These are phyloP conservation scores for Pteria penguin DNA, from an alignment of 2,888 invertebrate genomes.

Conservation along the genomic window DNA sequence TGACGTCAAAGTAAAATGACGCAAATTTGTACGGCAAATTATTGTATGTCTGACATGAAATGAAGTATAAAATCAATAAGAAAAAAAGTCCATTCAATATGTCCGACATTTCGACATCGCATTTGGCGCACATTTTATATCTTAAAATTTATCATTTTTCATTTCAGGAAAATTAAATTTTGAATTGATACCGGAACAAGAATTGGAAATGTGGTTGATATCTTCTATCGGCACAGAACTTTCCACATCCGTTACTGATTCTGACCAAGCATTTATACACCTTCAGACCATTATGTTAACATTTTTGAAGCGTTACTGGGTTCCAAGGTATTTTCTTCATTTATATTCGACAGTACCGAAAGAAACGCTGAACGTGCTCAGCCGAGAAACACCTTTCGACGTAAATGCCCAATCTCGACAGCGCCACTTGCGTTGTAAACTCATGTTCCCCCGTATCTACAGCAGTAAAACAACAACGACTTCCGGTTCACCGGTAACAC, in stretches of 20 bases:
- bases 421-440: conserved; percentile 46
- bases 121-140: too few species aligned
- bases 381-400: conserved; percentile 50
- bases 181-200: conserved; percentile 49
- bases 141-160: too few species aligned
- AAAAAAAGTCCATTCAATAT: too few species aligned
- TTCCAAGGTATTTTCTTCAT: conserved; percentile 59
- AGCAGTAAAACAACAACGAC: not conserved
- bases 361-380: conserved; percentile 44
- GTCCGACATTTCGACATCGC: too few species aligned
- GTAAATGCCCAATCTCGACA: conserved; percentile 38
- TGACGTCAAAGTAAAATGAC: too few species aligned
- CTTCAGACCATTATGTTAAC: conserved; percentile 56
- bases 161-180: conserved; percentile 57
- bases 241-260: conserved; percentile 33
- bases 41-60: too few species aligned
- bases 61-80: too few species aligned
- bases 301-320: conserved; percentile 60
- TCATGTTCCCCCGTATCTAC: conserved; percentile 52
- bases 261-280: conserved; percentile 49
- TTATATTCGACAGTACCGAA: conserved; percentile 41
- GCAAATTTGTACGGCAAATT: too few species aligned
- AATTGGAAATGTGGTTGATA: conserved; percentile 25
- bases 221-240: conserved; percentile 9
- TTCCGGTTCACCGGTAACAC: not conserved